Evolutionary conservation across 2,113 vertebrate species (phyloP), one percentile per base, ranked within the genome.

Genomic region (Miniopterus natalensis): DNA sequence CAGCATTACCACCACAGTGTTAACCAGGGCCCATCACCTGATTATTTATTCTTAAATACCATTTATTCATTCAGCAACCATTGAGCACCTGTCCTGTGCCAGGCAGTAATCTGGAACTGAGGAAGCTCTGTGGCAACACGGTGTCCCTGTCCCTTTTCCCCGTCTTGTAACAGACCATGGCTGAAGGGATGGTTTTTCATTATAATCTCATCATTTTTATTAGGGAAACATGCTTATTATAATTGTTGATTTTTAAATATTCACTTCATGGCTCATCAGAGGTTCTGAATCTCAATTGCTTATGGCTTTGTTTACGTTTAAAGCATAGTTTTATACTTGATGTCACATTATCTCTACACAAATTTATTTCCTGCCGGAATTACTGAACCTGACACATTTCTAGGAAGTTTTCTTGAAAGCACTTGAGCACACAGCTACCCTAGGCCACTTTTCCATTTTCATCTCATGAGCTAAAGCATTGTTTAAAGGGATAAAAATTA

Each of bases 211-310:
- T n/a, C 31, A 10, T 13, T 81, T 86, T 86, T 77, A 8, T 78
- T 40, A 87, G 68, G 55, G 27, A 53, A 95, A 88, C 25, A 66
- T 70, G 13, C 57, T 74, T 86, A n/a, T 53, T 42, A 8, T 91
- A 45, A 90, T 84, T 71, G 15, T 77, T 90, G 31, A 75, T 51
- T 92, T 92, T 90, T 73, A 66, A 74, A 79, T 86, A 85, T n/a
- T 86, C 10, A 14, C 68, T 86, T n/a, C 45, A 59, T 53, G 15
- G 40, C 11, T 92, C 75, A 63, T 74, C 51, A 13, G 71, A 75
- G 36, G 4, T 68, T 96, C 79, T 63, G 66, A 61, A 68, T 93
- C 29, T 77, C 59, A 73, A 7, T 42, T 88, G 63, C 36, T 73
- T 63, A 53, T 8, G 13, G 21, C 36, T 94, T 80, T 91, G 21